phyloP scores from a whole-genome alignment of 1,140 invertebrate species.

The Drosophila nebulosa region DNA sequence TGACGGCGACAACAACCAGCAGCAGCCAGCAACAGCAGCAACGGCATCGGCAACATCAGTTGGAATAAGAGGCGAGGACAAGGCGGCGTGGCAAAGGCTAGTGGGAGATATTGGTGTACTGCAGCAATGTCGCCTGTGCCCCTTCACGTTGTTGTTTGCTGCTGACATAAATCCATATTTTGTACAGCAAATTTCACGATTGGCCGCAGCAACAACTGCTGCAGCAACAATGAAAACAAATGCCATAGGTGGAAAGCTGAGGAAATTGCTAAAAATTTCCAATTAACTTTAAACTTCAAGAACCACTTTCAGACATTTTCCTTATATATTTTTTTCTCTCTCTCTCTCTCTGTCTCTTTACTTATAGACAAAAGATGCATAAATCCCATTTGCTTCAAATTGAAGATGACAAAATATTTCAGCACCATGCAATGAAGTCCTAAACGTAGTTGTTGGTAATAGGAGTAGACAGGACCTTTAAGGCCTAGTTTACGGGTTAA shows the following conservation, averaged over 20 bases:
- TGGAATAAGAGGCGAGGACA: neutral
- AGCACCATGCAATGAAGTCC: neutral
- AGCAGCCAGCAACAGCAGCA: slow-evolving; percentile 11
- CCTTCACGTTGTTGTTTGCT: slow-evolving; percentile 8
- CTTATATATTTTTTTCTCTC: neutral
- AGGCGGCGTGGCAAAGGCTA: neutral
- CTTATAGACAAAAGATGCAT: slow-evolving; percentile 36
- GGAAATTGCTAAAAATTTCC: slow-evolving; percentile 72
- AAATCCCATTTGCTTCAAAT: slow-evolving; percentile 59
- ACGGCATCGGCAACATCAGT: neutral
- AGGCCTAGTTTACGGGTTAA: too few relatives aligned
- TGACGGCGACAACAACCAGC: slow-evolving; percentile 27
- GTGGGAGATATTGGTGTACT: slow-evolving; percentile 33
- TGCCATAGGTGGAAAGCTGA: slow-evolving; percentile 33
- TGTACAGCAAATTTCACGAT: slow-evolving; percentile 69
- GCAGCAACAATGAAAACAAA: neutral
- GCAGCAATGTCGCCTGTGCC: neutral
- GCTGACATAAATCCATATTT: slow-evolving; percentile 77
- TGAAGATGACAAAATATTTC: slow-evolving; percentile 73
- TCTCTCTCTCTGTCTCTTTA: neutral
- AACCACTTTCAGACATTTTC: slow-evolving; percentile 7
- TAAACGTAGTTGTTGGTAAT: neutral
- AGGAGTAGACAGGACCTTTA: neutral
- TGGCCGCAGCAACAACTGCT: slow-evolving; percentile 35
- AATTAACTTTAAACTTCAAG: slow-evolving; percentile 70